Percentiles rank a stretch among this genome's conserved stretches.
Conservation (phyloP, 2,888 invertebrate genomes). For the Galeopsomyia nigrocyanea region DNA sequence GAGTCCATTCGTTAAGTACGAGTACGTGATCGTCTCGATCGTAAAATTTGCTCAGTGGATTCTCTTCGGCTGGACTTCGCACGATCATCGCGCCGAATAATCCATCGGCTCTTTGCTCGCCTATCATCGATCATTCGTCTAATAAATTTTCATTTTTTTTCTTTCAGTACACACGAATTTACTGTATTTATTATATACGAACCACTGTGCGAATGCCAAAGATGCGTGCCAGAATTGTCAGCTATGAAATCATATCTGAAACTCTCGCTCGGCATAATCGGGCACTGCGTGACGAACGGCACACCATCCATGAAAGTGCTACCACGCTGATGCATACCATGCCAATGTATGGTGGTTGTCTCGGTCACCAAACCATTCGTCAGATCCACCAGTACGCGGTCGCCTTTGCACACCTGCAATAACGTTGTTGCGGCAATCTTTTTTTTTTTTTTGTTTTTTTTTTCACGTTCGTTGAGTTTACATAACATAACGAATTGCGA, state of each 20-base stretch:
- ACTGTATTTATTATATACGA: background rate
- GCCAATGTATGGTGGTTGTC: constrained; percentile 92
- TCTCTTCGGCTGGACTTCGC: constrained; percentile 72
- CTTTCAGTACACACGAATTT: too few relatives aligned
- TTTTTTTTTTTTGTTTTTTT: too few relatives aligned
- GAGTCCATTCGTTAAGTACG: constrained; percentile 86
- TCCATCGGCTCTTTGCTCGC: constrained; percentile 84
- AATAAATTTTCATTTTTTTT: too few relatives aligned
- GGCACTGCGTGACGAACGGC: constrained; percentile 70
- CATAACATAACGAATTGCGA: too few relatives aligned
- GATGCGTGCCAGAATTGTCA: too few relatives aligned
- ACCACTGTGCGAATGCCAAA: constrained; percentile 26
- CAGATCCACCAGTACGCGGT: constrained; percentile 85
- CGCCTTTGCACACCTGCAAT: constrained; percentile 79
- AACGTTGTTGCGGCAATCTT: too few relatives aligned
- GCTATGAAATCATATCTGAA: too few relatives aligned
- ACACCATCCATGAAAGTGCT: constrained; percentile 92
- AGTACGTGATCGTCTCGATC: constrained; percentile 64
- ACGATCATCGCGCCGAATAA: constrained; percentile 82
- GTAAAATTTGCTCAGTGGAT: constrained; percentile 62
- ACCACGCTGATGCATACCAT: constrained; percentile 84
- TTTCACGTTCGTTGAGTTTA: too few relatives aligned
- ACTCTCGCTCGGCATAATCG: too few relatives aligned
- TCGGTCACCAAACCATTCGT: constrained; percentile 84
- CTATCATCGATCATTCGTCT: too few relatives aligned